Evolutionary conservation across 2,113 vertebrate species (phyloP), one percentile per base, ranked within the genome.

Genomic region (Podarcis raffonei): DNA sequence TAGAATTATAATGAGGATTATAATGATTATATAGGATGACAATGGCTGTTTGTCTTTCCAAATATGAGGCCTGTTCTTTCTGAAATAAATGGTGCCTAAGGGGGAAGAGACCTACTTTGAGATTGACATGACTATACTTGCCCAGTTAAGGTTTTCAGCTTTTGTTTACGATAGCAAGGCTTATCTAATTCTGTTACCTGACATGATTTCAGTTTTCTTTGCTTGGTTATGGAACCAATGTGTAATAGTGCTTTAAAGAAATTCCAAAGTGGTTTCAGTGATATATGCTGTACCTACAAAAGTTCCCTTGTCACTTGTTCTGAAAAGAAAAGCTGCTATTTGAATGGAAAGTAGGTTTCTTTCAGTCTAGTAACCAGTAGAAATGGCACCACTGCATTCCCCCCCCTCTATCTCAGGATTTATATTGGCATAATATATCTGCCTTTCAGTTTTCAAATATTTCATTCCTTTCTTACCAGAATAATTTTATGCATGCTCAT

Each of bases 121-220:
- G 91, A 92, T 86, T 92, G 93, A 82, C 93, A 94, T 91, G 94
- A 95, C 89, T 84, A 91, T 91, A 91, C 94, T 94, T 94, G 95
- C 91, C 87, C 94, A 6, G 72, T 92, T 0, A 76, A 0, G 83
- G 87, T 85, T 93, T 93, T 95, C 92, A 92, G 92, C 92, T 93
- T 94, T 91, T 94, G 85, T 94, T 95, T 94, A 84, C 90, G 92
- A 93, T 93, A 91, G 90, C 86, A 91, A 89, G 93, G 86, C 89
- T 93, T 93, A 93, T 94, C 92, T 89, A 11, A 87, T 88, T 89
- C 81, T 89, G 81, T 92, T 92, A 93, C 74, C 22, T 77, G 53
- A 57, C 71, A 76, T 65, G 23, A 20, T 76, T 83, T 66, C 59
- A 32, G 22, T 1, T 0, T 86, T 91, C 23, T 81, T 66, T 23